Base-by-base conservation (phyloP, 2,113 vertebrate species). In the Typhlomys cinereus region DNA sequence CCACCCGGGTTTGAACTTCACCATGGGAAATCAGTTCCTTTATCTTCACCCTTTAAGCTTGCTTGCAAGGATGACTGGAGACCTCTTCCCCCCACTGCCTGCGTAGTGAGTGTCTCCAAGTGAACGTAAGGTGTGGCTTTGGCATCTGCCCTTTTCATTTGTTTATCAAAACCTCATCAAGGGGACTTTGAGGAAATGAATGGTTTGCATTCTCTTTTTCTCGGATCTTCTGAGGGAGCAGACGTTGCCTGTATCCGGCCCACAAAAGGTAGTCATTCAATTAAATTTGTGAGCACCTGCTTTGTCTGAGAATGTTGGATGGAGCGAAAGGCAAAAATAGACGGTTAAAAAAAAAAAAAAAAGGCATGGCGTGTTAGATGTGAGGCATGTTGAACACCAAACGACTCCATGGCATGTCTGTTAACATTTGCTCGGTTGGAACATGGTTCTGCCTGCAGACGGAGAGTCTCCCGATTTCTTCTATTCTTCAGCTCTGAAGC, bases 221-320 rank as follows among this genome's bases (percentile, higher is more conserved):
- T 93, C 52, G 39, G 39, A 46, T 80, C 20, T 54, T 84, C 59
- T 80, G n/a, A 54, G 82, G 36, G 52, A 85, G 13, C 80, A 34
- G 57, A 39, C 27, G 62, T 59, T 88, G 83, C n/a, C 2, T 0
- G 74, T 94, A 86, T 80, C 66, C 80, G 83, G 64, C 34, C 80
- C 89, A 88, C 34, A 52, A 54, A 95, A 96, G 71, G 50, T 73
- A 52, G 50, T 92, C 88, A 88, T 86, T 96, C 75, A 81, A n/a
- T n/a, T n/a, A n/a, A 75, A 93, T 89, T 89, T 89, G 62, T 39
- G 70, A 76, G 81, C 66, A 87, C 86, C 79, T 96, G 83, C 83
- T 81, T 4, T 78, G 71, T 93, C 86, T 95, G 75, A 82, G 54
- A 62, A 86, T 82, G 75, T 73, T 83, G 90, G 75, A 52, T 85